Evolutionary conservation across 2,888 invertebrate species (phyloP), one percentile per base, ranked within the genome.

Genomic region (Oscheius myriophilus): DNA sequence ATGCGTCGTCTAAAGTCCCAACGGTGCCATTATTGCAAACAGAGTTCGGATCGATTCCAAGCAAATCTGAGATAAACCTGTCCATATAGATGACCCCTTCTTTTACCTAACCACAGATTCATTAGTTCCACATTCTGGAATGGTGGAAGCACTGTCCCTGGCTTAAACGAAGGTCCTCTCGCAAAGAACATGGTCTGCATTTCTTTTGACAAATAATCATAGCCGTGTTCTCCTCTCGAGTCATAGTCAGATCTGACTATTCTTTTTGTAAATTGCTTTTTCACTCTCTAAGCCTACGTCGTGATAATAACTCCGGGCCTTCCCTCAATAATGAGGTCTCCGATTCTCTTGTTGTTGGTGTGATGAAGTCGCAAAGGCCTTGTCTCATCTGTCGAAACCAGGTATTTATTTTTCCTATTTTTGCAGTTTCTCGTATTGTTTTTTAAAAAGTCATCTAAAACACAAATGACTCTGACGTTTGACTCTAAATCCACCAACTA

Each of bases 281-380:
- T 6, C 3, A 23, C n/a, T 14, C 9, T 12, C 1, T 9, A 3
- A 23, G 3, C 23, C 11, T 23, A 18, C 45, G 2, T 18, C 1
- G 23, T n/a, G n/a, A 59, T n/a, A 2, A 68, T 79, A 0, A 78
- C 68, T 23, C 84, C 84, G 1, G 76, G 76, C 9, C 71, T 59
- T 43, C 82, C 83, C 54, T 82, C 79, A n/a, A 84, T 54, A 11
- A 84, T 54, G 12, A 82, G 52, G 53, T 84, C 84, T 2, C 84
- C 84, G 49, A 83, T 77, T 18, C 80, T 67, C 0, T 61, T 39
- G 9, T 69, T 74, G 45, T 67, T 67, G 1, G 80, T 67, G 67
- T 79, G 82, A 70, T 84, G 84, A 54, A 69, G 71, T 63, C 76
- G 49, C 0, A 23, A 9, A 33, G 57, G 57, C 7, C 57, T 41